Base-by-base conservation (phyloP, 2,888 invertebrate species). In the Callyntrura sp. region DNA sequence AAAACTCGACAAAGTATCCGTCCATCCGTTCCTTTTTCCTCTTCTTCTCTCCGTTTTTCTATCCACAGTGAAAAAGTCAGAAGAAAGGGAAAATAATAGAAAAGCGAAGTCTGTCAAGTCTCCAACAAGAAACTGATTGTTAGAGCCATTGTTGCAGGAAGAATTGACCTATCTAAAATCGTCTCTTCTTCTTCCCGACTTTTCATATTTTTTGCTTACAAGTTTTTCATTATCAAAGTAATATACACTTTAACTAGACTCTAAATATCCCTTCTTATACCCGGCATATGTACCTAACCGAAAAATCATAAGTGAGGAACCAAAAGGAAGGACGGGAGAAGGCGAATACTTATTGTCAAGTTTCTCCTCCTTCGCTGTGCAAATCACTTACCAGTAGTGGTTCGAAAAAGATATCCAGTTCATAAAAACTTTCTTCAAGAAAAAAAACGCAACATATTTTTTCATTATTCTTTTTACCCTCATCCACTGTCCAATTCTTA, bases 1-100 rank as follows among this genome's bases (percentile, higher is more conserved):
- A 84, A 85, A 43, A 90, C 55, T 90, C 82, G 90, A 91, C 92
- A 92, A 91, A 92, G 91, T 91, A 91, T 92, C 90, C 91, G 92
- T 90, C 91, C 91, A 90, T 81, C 88, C 88, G 91, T 88, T 90
- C 68, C 91, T 86, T 89, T 65, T 79, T 35, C 60, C 55, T 57
- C 83, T 73, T 78, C 57, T 81, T 82, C 55, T 85, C 65, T 43
- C 55, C 55, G 23, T 65, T 73, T 81, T 60, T 81, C 68, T 57
- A 51, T 70, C 79, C 81, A 70, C 60, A 23, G 51, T 20, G 25
- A 55, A 11, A 28, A 60, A 28, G 25, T 20, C 48, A 91, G 57
- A 87, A 85, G 73, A 79, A 35, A 85, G 20, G 43, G 73, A 55
- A 65, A 86, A 84, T 76, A 87, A 85, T 90, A 51, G 90, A 57